A percentile compares a stretch with the other conserved stretches of the same genome.
Conservation (phyloP, 92 coral and sea anemone species). For the Porites divaricata region DNA sequence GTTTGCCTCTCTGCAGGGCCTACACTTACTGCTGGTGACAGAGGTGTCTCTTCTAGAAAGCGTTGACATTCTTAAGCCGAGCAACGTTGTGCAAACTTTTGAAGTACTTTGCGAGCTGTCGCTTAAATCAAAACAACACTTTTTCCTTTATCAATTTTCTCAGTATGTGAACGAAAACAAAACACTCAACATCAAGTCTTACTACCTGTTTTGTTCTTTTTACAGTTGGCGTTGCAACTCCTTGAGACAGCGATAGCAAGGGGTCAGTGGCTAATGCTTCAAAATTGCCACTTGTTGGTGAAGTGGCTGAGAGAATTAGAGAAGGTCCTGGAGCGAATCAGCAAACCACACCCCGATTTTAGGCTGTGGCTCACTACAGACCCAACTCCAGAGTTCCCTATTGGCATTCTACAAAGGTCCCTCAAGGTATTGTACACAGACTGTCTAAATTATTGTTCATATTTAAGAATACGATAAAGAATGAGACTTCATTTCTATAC, state of each 20-base stretch:
- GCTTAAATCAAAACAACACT: no score
- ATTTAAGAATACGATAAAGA: no score
- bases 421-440: slow-evolving; percentile 71
- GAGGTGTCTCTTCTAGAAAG: no score
- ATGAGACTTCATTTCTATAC: no score
- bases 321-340: slow-evolving; percentile 95
- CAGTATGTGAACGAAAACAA: not conserved
- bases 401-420: slow-evolving; percentile 95
- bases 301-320: slow-evolving; percentile 96
- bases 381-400: slow-evolving; percentile 99
- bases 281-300: slow-evolving; percentile 96
- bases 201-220: not conserved
- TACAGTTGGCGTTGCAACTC: slow-evolving; percentile 92
- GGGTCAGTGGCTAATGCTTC: slow-evolving; percentile 99
- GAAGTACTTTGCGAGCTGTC: no score
- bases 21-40: no score
- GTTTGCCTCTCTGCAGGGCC: no score
- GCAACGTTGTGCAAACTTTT: no score
- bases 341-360: slow-evolving; percentile 99
- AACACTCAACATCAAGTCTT: no score
- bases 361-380: slow-evolving; percentile 99
- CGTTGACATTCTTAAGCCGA: no score
- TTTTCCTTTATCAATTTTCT: no score
- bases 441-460: not conserved
- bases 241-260: slow-evolving; percentile 99